Evolutionary conservation across 2,797 vertebrate genomes (phyloP).

Genomic region (Sparidentex hasta): DNA sequence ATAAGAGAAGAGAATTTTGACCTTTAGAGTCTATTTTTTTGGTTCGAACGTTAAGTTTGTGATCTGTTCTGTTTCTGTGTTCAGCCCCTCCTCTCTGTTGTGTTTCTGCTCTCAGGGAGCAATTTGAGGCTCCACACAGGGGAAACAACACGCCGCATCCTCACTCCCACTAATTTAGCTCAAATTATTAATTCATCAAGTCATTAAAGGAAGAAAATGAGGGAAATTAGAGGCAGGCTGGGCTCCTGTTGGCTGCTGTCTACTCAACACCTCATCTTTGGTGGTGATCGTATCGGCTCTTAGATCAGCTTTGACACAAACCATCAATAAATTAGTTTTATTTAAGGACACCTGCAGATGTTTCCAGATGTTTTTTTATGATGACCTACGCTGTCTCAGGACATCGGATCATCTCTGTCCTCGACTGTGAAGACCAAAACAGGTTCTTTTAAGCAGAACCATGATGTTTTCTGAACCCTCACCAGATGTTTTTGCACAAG

Average conservation of each 20-base stretch:
- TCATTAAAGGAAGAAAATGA: slow-evolving; percentile 1
- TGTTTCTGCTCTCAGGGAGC: slow-evolving; percentile 21
- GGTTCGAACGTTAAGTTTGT: background rate
- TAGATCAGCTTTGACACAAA: too few species aligned
- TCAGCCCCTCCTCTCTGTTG: slow-evolving; percentile 5
- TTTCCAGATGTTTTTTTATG: too few species aligned
- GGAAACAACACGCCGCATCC: background rate
- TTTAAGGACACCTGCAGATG: too few species aligned
- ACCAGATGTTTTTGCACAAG: too few species aligned
- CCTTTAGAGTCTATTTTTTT: background rate
- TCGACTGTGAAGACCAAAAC: too few species aligned
- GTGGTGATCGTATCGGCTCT: too few species aligned
- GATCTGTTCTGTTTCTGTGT: slow-evolving; percentile 13
- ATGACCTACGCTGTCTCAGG: too few species aligned
- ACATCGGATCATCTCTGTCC: too few species aligned
- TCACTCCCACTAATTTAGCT: slow-evolving; percentile 15
- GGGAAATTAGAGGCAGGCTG: background rate
- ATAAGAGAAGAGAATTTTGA: background rate
- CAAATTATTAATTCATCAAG: slow-evolving; percentile 30
- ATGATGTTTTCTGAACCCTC: too few species aligned
- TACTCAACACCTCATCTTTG: background rate
- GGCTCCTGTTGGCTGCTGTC: background rate
- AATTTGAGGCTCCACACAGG: slow-evolving; percentile 9
- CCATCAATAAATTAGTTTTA: too few species aligned
- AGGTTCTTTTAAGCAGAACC: too few species aligned